Conservation (phyloP, 1,140 invertebrate genomes). For the Lineus longissimus region DNA sequence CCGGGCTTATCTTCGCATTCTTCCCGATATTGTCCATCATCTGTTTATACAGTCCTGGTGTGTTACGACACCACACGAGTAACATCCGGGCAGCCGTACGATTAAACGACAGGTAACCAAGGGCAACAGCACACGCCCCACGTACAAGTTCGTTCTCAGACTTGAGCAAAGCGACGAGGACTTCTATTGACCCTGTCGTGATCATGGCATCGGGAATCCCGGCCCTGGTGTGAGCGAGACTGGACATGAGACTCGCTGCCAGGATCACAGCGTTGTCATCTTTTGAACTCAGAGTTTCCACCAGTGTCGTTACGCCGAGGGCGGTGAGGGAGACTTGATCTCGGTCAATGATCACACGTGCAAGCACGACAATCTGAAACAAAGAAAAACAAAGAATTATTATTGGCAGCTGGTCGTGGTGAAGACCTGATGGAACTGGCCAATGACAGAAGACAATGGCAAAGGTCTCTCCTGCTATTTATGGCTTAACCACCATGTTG, state of each 20-base stretch:
- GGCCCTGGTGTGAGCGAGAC: slow-evolving; percentile 50
- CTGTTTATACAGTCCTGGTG: slow-evolving; percentile 43
- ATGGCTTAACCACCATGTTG: too few species aligned
- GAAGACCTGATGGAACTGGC: background rate
- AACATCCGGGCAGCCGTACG: slow-evolving; percentile 45
- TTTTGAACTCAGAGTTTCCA: slow-evolving; percentile 34
- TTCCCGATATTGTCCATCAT: slow-evolving; percentile 47
- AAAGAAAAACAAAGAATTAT: slow-evolving; percentile 8
- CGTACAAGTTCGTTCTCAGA: slow-evolving; percentile 43
- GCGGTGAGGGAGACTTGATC: slow-evolving; percentile 51
- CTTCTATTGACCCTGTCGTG: slow-evolving; percentile 45
- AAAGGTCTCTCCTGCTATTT: background rate
- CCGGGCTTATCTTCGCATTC: slow-evolving; percentile 45
- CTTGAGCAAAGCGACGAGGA: slow-evolving; percentile 36
- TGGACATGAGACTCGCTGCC: slow-evolving; percentile 47
- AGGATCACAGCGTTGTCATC: slow-evolving; percentile 46
- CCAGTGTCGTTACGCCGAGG: slow-evolving; percentile 40
- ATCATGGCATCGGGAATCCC: slow-evolving; percentile 54
- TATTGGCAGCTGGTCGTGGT: background rate
- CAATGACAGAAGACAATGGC: background rate
- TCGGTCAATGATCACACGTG: slow-evolving; percentile 46
- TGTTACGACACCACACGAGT: slow-evolving; percentile 47
- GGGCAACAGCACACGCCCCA: slow-evolving; percentile 42
- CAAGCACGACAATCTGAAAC: slow-evolving; percentile 49
- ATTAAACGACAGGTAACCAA: slow-evolving; percentile 54